Evolutionary conservation across 1,140 invertebrate genomes (phyloP), one percentile per base, ranked within the genome.

Genomic region (Tribolium castaneum): DNA sequence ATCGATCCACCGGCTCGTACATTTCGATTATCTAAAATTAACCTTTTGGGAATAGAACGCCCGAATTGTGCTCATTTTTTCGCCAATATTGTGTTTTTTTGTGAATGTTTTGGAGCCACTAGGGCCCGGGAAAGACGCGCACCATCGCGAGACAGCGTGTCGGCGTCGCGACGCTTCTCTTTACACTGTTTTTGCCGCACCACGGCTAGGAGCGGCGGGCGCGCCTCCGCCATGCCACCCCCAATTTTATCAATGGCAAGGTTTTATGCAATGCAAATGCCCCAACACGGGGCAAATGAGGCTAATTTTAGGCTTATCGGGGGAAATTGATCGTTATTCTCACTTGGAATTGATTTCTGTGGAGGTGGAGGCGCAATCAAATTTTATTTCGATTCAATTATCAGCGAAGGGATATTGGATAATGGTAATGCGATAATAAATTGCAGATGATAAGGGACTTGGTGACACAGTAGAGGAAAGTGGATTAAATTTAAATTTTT

Each of bases 1-100:
- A 82, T 45, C 62, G 77, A 74, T 81, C 79, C 3, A 82, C 82
- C 9, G 82, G 82, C 22, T 82, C 78, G 72, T 82, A 82, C 82
- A 82, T 82, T 49, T 73, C 45, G 30, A 66, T 66, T 16, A 70
- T 12, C 35, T 72, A 35, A 59, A 51, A 72, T 19, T 16, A 22
- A 71, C 51, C 10, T 13, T 30, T 19, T 30, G 25, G 52, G 3
- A 76, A 39, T 9, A 19, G 16, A 19, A 19, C 2, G 22, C 25
- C 22, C 50, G 14, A 14, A 30, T 5, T 30, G 25, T 30, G 25
- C 25, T 5, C 25, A 30, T 30, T 30, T 30, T 30, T 30, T 30
- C 25, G 25, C 16, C 16, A 30, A 30, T 5, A 30, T 30, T 30
- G 5, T 25, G 5, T 30, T 6, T 19, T 30, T 30, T 30, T 2